phyloP scores from a whole-genome alignment of 1,140 invertebrate genomes.

The Sinonovacula constricta region DNA sequence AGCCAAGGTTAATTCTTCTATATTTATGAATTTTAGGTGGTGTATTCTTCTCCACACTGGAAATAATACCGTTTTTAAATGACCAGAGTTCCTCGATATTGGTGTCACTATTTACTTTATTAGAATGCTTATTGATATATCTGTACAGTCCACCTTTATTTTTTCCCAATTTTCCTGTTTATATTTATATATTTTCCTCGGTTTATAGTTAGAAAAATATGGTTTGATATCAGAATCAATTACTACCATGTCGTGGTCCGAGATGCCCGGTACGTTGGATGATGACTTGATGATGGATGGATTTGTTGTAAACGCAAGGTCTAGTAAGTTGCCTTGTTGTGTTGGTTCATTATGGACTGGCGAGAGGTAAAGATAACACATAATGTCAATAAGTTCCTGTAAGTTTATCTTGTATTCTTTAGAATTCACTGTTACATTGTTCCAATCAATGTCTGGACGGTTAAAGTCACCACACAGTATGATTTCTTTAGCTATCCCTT shows the following conservation, averaged over 20 bases:
- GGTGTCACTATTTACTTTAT: neutral
- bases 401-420: neutral
- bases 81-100: slow-evolving; percentile 1
- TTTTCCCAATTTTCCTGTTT: neutral
- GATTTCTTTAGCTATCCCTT: too few species aligned
- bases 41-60: neutral
- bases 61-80: neutral
- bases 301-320: slow-evolving; percentile 25
- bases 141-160: neutral
- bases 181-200: neutral
- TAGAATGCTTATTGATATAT: neutral
- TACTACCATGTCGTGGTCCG: slow-evolving; percentile 5
- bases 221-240: slow-evolving; percentile 12
- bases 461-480: slow-evolving; percentile 4
- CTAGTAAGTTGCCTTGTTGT: slow-evolving; percentile 9
- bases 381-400: neutral
- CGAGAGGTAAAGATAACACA: neutral
- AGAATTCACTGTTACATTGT: neutral
- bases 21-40: slow-evolving; percentile 4
- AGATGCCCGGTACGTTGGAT: slow-evolving; percentile 20
- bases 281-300: slow-evolving; percentile 15
- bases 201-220: too few species aligned
- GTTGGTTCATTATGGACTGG: too few species aligned
- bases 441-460: neutral
- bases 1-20: slow-evolving; percentile 5